Evolutionary conservation across 1,140 invertebrate genomes (phyloP).

Genomic region (Drosophila nannoptera): DNA sequence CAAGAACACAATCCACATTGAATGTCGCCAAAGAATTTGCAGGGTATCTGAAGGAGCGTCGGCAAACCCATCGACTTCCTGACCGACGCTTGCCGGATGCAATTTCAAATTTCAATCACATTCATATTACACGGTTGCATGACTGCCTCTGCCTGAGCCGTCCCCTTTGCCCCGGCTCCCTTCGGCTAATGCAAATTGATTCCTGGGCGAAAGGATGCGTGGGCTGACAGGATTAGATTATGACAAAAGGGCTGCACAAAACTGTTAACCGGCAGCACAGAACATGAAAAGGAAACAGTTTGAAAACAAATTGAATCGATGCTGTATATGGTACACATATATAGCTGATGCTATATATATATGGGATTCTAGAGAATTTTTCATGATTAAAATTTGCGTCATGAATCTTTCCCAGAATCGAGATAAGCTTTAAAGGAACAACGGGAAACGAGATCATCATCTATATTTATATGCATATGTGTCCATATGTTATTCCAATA

Average conservation of each 20-base stretch:
- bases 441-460: too few species aligned
- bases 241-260: neutral
- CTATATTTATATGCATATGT: neutral
- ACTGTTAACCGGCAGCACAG: neutral
- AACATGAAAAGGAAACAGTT: neutral
- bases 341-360: neutral
- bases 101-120: conserved; percentile 76
- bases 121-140: conserved; percentile 72
- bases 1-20: neutral
- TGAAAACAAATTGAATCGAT: neutral
- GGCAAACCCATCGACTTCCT: conserved; percentile 15
- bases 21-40: neutral
- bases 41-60: conserved; percentile 11
- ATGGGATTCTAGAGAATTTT: conserved; percentile 11
- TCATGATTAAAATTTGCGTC: conserved; percentile 14
- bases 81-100: conserved; percentile 62
- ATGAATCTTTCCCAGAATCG: conserved; percentile 11
- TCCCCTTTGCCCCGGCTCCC: conserved; percentile 12
- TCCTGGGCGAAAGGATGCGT: conserved; percentile 34
- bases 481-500: neutral
- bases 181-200: conserved; percentile 43
- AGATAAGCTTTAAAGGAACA: neutral
- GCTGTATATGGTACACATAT: neutral
- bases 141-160: neutral
- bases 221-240: conserved; percentile 27